Base-by-base conservation (phyloP, 2,797 vertebrate species). In the Micromesistius poutassou region DNA sequence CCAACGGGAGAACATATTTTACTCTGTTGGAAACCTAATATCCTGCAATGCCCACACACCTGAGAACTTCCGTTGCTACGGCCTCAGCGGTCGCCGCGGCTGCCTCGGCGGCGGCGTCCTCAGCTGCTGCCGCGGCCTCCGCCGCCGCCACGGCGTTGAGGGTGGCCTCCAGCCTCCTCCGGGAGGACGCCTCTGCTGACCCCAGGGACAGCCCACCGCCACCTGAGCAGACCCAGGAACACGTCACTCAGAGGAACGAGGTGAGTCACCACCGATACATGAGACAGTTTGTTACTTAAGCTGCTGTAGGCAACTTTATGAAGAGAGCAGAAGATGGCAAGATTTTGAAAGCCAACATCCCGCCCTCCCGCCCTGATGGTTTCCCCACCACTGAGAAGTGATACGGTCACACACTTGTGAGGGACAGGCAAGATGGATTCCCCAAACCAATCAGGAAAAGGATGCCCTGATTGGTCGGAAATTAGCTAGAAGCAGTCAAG, bases 151-250 rank as follows among this genome's bases (percentile, higher is more conserved):
- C 96, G 90, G 94, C 96, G 87, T 94, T 97, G 91, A 98, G 89
- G 75, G 92, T 96, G 87, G 93, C 88, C 83, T 98, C 97, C 89
- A 96, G 91, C 93, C 96, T 96, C 92, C 97, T 96, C 92, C 96
- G 94, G 83, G 96, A 95, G 77, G 96, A 92, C 77, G 94, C 94
- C 81, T 98, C 97, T 86, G 95, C 89, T 89, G 96, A 91, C 79
- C 95, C 95, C 79, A 90, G 94, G 82, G 94, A 81, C 70, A 86
- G 77, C 16, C 87, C 82, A 84, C 83, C 89, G 78, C 86, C 86
- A 86, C 91, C 93, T 94, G 95, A 38, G 74, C 30, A 68, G 28
- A 79, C 70, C 19, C 75, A 30, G 74, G 1, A 5, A 19, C n/a
- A 6, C 28, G 12, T 76, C 75, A 86, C 12, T 40, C 40, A 79